Evolutionary conservation across 2,113 vertebrate species (phyloP).

Genomic region (Carollia perspicillata): DNA sequence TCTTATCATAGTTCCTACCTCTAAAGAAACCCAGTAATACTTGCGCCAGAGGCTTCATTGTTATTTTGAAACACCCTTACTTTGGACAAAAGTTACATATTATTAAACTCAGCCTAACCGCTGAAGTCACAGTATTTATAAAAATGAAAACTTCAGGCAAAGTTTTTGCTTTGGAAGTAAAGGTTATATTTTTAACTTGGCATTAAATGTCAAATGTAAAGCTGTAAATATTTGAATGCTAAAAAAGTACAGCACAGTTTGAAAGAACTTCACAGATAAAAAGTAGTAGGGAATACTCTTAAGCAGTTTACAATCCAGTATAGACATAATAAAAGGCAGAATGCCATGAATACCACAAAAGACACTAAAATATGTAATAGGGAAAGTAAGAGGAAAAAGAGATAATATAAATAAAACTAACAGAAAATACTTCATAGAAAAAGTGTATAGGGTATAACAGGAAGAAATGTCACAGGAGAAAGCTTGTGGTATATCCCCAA

Average conservation of each 20-base stretch:
- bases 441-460: not conserved
- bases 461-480: not conserved
- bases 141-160: not conserved
- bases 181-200: not conserved
- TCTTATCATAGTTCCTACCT: not conserved
- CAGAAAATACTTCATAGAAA: not conserved
- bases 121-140: slow-evolving; percentile 18
- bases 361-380: not conserved
- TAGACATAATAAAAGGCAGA: not conserved
- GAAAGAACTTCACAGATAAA: not conserved
- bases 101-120: not conserved
- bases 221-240: not conserved
- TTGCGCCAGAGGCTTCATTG: not conserved
- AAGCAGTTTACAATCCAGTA: not conserved
- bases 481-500: not conserved
- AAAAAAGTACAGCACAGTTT: not conserved
- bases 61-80: slow-evolving; percentile 32
- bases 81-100: not conserved
- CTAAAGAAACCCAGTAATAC: not conserved
- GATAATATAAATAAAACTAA: not conserved
- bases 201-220: slow-evolving; percentile 37
- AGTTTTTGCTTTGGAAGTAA: not conserved
- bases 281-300: not conserved
- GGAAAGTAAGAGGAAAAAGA: not conserved
- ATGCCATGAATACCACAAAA: not conserved